phyloP scores from a whole-genome alignment of 2,797 vertebrate genomes.

The Psittacula derbiana region DNA sequence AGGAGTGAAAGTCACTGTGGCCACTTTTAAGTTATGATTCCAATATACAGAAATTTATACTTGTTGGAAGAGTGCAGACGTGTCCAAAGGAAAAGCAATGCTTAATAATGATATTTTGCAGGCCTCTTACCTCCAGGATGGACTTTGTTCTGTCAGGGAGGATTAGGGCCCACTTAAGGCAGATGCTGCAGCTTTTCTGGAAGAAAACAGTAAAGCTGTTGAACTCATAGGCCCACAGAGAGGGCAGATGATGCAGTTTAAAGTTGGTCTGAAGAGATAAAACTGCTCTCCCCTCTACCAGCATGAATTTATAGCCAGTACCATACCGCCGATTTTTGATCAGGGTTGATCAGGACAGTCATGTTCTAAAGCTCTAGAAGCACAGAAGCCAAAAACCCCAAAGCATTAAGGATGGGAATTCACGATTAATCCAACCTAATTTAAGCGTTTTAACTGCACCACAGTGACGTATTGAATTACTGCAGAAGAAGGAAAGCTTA shows the following conservation, averaged over 20 bases:
- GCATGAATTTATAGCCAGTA: neutral
- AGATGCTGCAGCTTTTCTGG: neutral
- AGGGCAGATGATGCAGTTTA: neutral
- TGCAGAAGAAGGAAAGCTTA: neutral
- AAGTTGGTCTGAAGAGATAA: neutral
- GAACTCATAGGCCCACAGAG: neutral
- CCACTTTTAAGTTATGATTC: neutral
- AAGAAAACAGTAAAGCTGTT: neutral
- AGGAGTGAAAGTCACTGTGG: neutral
- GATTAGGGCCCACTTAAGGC: neutral
- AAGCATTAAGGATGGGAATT: neutral
- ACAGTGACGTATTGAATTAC: neutral
- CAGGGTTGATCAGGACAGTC: neutral
- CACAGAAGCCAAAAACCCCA: neutral
- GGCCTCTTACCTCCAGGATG: neutral
- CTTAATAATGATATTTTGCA: conserved; percentile 20
- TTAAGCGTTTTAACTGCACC: neutral
- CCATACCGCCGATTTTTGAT: neutral
- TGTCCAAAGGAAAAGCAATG: neutral
- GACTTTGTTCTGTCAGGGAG: neutral
- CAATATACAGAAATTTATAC: neutral
- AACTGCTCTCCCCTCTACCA: neutral
- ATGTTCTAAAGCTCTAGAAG: neutral
- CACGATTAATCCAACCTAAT: neutral
- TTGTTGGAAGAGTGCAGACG: neutral